Evolutionary conservation across 2,888 invertebrate species (phyloP).

Genomic region (Anorthoa munda): DNA sequence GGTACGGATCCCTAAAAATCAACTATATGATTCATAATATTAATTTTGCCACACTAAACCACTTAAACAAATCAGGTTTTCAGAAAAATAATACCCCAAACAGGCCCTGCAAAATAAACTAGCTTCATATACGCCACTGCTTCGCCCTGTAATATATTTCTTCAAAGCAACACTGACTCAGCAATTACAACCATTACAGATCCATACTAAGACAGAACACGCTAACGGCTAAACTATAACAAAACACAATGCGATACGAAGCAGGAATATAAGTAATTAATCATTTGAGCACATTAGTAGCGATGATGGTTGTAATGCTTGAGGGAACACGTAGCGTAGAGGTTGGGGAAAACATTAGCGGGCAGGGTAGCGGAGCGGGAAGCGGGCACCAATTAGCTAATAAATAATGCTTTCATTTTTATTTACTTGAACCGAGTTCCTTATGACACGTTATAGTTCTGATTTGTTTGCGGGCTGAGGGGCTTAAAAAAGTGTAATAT

Average conservation of each 20-base stretch:
- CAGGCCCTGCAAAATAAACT: background rate
- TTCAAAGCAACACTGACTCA: slow-evolving; percentile 13
- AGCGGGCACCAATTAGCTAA: background rate
- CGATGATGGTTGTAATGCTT: slow-evolving; percentile 31
- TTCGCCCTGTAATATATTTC: background rate
- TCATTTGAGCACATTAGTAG: slow-evolving; percentile 39
- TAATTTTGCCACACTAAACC: background rate
- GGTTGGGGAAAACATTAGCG: background rate
- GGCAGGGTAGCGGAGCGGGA: background rate
- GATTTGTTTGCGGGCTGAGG: too few species aligned
- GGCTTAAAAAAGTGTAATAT: too few species aligned
- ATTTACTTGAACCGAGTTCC: too few species aligned
- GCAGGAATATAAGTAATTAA: slow-evolving; percentile 34
- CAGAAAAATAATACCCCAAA: background rate
- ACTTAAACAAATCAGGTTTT: too few species aligned
- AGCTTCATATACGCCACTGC: background rate
- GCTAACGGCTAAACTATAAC: slow-evolving; percentile 26
- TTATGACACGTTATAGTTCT: too few species aligned
- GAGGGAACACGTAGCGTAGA: background rate
- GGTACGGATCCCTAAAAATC: too few species aligned
- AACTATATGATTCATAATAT: too few species aligned
- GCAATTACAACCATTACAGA: slow-evolving; percentile 21
- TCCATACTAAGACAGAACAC: slow-evolving; percentile 12
- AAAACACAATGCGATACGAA: slow-evolving; percentile 16
- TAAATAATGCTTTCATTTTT: too few species aligned